Conservation (phyloP, 2,797 vertebrate genomes). For the Morus bassanus region DNA sequence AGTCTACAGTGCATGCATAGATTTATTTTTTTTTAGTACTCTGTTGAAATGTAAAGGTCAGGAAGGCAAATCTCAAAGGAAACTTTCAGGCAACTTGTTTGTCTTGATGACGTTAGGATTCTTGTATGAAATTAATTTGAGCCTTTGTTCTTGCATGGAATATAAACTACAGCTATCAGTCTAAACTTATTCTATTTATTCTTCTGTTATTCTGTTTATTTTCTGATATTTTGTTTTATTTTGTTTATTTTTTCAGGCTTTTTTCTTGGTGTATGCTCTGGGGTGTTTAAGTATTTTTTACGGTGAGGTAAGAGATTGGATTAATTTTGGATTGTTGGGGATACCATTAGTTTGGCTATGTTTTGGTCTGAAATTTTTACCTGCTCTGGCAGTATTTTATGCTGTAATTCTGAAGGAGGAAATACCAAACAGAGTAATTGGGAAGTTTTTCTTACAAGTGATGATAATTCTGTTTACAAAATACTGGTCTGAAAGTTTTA, state of each 20-base stretch:
- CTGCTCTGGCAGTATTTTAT: neutral
- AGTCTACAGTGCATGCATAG: neutral
- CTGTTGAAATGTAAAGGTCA: neutral
- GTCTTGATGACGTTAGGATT: neutral
- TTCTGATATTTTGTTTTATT: neutral
- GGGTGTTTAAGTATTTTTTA: conserved; percentile 87
- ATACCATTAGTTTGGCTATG: neutral
- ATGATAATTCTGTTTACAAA: neutral
- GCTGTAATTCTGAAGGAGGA: neutral
- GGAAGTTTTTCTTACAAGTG: neutral
- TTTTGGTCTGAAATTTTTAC: neutral
- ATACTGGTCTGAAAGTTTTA: neutral
- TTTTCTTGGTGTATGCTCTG: conserved; percentile 92
- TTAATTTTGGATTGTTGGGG: neutral
- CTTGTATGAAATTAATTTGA: neutral
- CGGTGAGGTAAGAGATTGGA: conserved; percentile 79
- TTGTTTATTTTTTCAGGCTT: conserved; percentile 79
- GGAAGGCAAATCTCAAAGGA: neutral
- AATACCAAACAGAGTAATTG: neutral
- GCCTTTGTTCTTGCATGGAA: neutral
- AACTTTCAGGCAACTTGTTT: neutral
- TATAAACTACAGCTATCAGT: neutral
- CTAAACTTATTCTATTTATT: neutral
- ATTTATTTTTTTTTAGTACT: neutral
- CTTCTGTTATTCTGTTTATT: no score